Evolutionary conservation across 92 coral and sea anemone species (phyloP).

Genomic region (Phenganax stokvisi): DNA sequence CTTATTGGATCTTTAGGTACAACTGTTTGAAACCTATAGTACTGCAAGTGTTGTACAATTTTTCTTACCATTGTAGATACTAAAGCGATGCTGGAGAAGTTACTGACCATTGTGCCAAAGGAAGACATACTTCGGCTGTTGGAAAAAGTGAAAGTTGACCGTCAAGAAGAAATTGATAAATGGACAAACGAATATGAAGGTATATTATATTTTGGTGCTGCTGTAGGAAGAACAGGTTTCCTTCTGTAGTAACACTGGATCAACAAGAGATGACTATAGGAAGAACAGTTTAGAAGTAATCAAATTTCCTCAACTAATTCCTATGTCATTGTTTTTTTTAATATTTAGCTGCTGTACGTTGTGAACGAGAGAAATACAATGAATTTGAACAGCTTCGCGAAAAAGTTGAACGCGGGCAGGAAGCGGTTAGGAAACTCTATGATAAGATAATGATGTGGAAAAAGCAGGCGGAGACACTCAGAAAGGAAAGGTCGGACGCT

Average conservation of each 20-base stretch:
- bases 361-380: neutral
- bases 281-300: neutral
- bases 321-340: neutral
- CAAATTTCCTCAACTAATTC: neutral
- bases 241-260: conserved; percentile 1
- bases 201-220: neutral
- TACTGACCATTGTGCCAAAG: neutral
- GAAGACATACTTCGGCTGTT: neutral
- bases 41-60: neutral
- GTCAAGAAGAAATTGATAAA: neutral
- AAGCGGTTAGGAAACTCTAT: neutral
- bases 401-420: neutral
- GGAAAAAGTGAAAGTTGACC: conserved; percentile 7
- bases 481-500: neutral
- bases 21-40: too few species aligned
- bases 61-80: neutral
- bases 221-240: neutral
- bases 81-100: neutral
- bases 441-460: neutral
- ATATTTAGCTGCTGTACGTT: neutral
- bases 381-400: neutral
- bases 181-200: conserved; percentile 14
- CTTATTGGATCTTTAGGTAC: too few species aligned
- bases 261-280: neutral
- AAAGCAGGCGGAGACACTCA: neutral